Evolutionary conservation across 2,797 vertebrate genomes (phyloP).

Genomic region (Salmo trutta): DNA sequence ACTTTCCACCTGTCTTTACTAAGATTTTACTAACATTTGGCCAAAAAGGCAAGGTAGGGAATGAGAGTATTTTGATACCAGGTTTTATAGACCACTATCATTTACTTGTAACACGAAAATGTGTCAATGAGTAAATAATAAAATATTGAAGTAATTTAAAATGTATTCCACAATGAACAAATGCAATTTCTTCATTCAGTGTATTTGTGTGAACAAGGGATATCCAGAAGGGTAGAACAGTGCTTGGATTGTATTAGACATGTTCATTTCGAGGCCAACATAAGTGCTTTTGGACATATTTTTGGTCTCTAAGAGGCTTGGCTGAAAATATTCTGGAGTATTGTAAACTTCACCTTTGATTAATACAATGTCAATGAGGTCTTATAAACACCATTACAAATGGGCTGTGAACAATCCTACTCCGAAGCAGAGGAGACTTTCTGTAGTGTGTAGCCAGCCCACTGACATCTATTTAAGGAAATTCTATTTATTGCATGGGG

Average conservation of each 20-base stretch:
- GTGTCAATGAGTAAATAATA: background rate
- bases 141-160: background rate
- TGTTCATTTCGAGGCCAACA: background rate
- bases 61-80: background rate
- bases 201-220: background rate
- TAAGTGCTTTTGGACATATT: too few relatives aligned
- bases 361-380: background rate
- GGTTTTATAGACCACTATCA: background rate
- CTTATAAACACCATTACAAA: background rate
- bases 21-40: background rate
- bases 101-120: background rate
- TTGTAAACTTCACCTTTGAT: too few relatives aligned
- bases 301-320: too few relatives aligned
- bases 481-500: slow-evolving; percentile 78
- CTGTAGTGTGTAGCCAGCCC: slow-evolving; percentile 39
- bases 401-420: slow-evolving; percentile 14
- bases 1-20: background rate
- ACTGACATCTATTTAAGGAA: slow-evolving; percentile 75
- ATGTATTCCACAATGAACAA: background rate
- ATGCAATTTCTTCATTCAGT: background rate
- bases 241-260: background rate
- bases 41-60: background rate
- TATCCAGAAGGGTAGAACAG: background rate
- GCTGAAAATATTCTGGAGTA: too few relatives aligned
- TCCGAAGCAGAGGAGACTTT: slow-evolving; percentile 32